A percentile compares a stretch with the other conserved stretches of the same genome.
phyloP scores from a whole-genome alignment of 1,140 invertebrate species.

The Geopemphigus sp. region DNA sequence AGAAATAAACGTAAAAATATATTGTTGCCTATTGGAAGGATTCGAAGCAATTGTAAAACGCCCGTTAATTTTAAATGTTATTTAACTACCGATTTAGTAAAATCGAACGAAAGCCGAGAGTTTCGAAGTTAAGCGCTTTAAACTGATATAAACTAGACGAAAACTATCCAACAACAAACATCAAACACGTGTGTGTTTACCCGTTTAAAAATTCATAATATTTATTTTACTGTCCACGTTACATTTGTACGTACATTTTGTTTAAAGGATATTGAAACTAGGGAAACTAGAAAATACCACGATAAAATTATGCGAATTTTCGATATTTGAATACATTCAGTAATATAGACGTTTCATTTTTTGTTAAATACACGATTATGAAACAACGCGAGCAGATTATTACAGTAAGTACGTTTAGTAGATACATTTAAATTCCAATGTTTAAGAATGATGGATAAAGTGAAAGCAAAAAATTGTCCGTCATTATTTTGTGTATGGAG shows the following conservation, averaged over 20 bases:
- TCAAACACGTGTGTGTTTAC: no score
- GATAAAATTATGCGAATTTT: neutral
- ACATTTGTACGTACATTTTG: neutral
- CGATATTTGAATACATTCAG: neutral
- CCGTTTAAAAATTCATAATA: neutral
- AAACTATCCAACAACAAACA: no score
- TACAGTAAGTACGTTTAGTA: neutral
- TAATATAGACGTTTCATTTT: constrained; percentile 23
- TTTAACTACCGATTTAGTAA: neutral
- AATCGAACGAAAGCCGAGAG: neutral
- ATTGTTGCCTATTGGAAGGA: neutral
- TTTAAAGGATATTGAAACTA: neutral
- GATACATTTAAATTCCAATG: neutral
- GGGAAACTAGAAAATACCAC: constrained; percentile 3
- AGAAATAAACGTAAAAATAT: neutral
- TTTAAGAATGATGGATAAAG: constrained; percentile 7
- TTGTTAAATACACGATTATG: neutral
- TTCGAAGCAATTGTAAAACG: neutral
- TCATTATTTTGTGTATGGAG: constrained; percentile 8
- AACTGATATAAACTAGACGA: no score
- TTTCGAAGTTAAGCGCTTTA: no score
- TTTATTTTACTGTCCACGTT: neutral
- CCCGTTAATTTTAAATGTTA: neutral
- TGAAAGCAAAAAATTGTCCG: constrained; percentile 15
- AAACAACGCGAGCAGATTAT: neutral